Evolutionary conservation across 2,797 vertebrate species (phyloP).

Genomic region (Prionace glauca): DNA sequence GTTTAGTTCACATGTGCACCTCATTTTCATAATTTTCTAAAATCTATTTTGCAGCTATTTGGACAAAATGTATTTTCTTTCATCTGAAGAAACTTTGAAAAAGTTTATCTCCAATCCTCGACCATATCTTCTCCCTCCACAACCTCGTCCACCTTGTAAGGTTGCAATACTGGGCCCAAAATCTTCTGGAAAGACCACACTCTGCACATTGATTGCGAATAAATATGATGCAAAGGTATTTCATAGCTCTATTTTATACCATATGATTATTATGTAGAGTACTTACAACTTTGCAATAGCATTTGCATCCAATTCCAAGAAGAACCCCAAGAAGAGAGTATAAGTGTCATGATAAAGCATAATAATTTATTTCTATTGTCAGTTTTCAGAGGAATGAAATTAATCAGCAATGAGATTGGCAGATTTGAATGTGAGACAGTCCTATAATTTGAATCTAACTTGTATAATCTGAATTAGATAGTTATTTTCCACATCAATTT

Average conservation of each 20-base stretch:
- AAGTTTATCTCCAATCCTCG: slow-evolving; percentile 75
- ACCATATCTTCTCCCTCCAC: slow-evolving; percentile 75
- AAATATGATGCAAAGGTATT: slow-evolving; percentile 65
- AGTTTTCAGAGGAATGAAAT: not conserved
- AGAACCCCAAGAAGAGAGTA: not conserved
- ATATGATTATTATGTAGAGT: not conserved
- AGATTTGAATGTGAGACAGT: not conserved
- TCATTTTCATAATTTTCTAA: not conserved
- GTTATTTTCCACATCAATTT: not conserved
- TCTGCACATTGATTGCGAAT: slow-evolving; percentile 67
- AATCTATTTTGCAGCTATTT: slow-evolving; percentile 67
- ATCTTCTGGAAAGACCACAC: slow-evolving; percentile 73
- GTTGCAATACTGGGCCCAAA: slow-evolving; percentile 73
- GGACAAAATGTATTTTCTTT: slow-evolving; percentile 83
- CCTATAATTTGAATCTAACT: not conserved
- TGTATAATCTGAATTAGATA: not conserved
- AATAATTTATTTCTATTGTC: not conserved
- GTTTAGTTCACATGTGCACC: not conserved
- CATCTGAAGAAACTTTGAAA: slow-evolving; percentile 67
- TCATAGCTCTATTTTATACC: not conserved
- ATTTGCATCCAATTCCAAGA: not conserved
- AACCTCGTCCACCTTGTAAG: slow-evolving; percentile 77
- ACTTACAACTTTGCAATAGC: not conserved
- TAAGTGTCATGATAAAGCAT: not conserved
- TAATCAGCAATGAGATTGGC: not conserved